A percentile compares a stretch with the other conserved stretches of the same genome.
Evolutionary conservation across 2,888 invertebrate genomes (phyloP).

Genomic region (Drosophila neonasuta): DNA sequence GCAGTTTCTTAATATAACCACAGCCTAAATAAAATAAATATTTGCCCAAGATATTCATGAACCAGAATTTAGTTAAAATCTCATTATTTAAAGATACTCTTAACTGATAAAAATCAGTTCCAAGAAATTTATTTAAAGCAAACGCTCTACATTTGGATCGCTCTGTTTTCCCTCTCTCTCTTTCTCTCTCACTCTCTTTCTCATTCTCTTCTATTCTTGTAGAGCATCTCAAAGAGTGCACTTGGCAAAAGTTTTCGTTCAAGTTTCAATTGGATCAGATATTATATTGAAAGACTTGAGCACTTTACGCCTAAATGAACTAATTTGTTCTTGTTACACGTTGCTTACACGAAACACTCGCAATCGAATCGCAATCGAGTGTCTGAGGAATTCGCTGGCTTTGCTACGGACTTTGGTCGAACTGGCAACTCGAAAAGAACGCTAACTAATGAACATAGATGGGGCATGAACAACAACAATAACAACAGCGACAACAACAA

Average conservation of each 20-base stretch:
- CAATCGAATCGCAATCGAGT: conserved; percentile 26
- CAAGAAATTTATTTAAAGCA: not conserved
- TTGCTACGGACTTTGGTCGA: not conserved
- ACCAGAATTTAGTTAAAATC: too few relatives aligned
- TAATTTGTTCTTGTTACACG: conserved; percentile 59
- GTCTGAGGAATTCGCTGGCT: conserved; percentile 16
- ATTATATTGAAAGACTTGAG: conserved; percentile 53
- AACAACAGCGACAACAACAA: not conserved
- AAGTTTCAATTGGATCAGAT: conserved; percentile 57
- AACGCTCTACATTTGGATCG: not conserved
- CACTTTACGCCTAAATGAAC: conserved; percentile 65
- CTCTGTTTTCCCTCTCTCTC: not conserved
- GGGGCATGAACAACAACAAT: not conserved
- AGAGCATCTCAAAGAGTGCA: conserved; percentile 20
- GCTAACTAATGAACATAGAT: conserved; percentile 56
- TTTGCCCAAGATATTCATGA: too few relatives aligned
- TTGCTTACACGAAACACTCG: conserved; percentile 25
- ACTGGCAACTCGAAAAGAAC: conserved; percentile 39
- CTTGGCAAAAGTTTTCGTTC: conserved; percentile 32
- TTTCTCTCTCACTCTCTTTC: not conserved
- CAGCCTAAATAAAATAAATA: too few relatives aligned
- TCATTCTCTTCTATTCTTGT: not conserved
- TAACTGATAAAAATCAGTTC: too few relatives aligned
- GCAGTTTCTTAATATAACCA: too few relatives aligned
- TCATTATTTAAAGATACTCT: too few relatives aligned